These are phyloP conservation scores for Pangasius krempfi DNA, from an alignment of 2,797 vertebrate genomes.

Conservation along the genomic window DNA sequence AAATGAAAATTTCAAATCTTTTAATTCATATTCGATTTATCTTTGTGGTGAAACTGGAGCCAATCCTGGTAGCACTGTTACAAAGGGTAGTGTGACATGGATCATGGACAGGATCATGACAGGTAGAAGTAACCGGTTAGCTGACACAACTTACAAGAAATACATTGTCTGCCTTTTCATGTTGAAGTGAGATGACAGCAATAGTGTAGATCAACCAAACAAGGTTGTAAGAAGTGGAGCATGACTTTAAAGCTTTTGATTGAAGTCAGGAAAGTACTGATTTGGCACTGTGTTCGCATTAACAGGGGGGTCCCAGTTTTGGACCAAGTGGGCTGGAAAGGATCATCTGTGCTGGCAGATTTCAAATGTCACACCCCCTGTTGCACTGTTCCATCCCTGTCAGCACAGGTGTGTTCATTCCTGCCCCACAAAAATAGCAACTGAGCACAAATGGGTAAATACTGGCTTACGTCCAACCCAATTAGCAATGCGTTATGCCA, in stretches of 20 bases:
- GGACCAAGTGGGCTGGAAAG: conserved; percentile 22
- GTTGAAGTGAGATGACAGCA: background rate
- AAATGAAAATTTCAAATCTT: background rate
- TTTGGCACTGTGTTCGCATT: conserved; percentile 5
- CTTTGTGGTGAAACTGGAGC: background rate
- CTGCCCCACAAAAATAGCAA: conserved; percentile 19
- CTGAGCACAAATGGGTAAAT: conserved; percentile 19
- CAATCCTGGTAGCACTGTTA: background rate
- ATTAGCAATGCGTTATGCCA: conserved; percentile 21
- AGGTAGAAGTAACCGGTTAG: background rate
- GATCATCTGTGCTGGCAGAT: conserved; percentile 37
- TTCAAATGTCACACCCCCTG: conserved; percentile 32
- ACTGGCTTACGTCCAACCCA: background rate
- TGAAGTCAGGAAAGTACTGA: conserved; percentile 11
- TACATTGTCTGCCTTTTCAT: background rate
- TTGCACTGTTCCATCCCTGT: conserved; percentile 31
- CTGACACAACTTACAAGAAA: background rate
- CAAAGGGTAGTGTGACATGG: background rate
- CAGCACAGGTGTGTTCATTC: conserved; percentile 28
- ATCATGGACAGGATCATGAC: background rate
- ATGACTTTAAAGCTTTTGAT: background rate
- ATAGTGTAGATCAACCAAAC: background rate
- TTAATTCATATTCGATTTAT: background rate
- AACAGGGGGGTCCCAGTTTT: conserved; percentile 12
- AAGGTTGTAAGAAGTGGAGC: background rate